Conservation (phyloP, 92 coral and sea anemone species). For the Zoanthus sociatus region DNA sequence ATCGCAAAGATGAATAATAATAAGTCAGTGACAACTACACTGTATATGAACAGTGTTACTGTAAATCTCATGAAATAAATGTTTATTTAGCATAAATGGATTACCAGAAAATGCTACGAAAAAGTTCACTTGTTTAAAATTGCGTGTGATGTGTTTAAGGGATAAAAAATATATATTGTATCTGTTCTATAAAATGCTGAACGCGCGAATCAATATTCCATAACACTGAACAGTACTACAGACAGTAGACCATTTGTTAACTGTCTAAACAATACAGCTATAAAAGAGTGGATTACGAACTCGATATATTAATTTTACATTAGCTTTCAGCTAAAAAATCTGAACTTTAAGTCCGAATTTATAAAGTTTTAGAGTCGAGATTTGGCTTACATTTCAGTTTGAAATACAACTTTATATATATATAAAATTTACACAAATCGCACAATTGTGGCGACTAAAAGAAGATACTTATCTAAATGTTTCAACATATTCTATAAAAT, state of each 20-base stretch:
- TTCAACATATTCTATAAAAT: too few relatives aligned
- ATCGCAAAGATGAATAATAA: background rate
- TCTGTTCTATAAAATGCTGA: background rate
- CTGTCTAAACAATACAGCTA: background rate
- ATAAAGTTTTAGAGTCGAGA: too few relatives aligned
- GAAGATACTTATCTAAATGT: background rate
- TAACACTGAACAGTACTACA: background rate
- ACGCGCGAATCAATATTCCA: background rate
- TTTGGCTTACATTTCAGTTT: too few relatives aligned
- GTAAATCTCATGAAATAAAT: background rate
- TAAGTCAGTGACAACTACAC: background rate
- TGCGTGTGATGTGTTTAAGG: background rate
- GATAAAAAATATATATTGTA: background rate
- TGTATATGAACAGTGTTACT: background rate
- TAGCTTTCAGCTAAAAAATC: background rate
- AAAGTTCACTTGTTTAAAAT: background rate
- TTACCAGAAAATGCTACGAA: background rate
- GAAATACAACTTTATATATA: background rate
- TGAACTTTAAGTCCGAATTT: too few relatives aligned
- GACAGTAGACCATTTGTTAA: too few relatives aligned
- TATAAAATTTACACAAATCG: background rate
- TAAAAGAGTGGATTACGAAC: background rate
- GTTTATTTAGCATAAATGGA: too few relatives aligned
- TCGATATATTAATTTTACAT: background rate
- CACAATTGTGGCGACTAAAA: background rate